A percentile compares a stretch with the other conserved stretches of the same genome.
Conservation (phyloP, 2,113 vertebrate genomes). For the Symphodus melops region DNA sequence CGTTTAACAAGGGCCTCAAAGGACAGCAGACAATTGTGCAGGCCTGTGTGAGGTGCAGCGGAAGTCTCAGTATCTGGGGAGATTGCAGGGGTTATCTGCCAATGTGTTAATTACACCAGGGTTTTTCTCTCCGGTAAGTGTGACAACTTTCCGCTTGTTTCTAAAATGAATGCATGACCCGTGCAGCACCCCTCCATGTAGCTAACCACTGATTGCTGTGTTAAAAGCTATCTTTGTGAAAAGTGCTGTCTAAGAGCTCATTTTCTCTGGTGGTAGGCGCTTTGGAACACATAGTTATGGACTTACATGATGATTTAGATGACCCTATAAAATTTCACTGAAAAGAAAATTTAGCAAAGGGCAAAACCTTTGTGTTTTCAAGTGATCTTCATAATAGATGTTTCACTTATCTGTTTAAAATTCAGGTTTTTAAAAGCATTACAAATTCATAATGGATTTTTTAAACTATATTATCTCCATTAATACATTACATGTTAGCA, state of each 20-base stretch:
- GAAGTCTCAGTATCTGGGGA: constrained; percentile 65
- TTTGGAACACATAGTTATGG: constrained; percentile 58
- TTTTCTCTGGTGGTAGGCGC: constrained; percentile 41
- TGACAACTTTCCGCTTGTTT: constrained; percentile 67
- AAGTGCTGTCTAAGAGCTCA: constrained; percentile 70
- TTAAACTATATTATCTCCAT: constrained; percentile 22
- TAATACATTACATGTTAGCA: constrained; percentile 9
- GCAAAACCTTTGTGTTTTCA: constrained; percentile 47
- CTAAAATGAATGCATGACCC: constrained; percentile 76
- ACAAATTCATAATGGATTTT: constrained; percentile 15
- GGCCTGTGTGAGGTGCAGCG: constrained; percentile 58
- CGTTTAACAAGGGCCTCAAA: constrained; percentile 80
- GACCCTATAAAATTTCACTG: constrained; percentile 51
- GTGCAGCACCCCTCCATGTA: constrained; percentile 39
- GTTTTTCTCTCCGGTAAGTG: constrained; percentile 63
- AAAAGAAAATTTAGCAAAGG: constrained; percentile 50
- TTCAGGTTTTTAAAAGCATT: constrained; percentile 45
- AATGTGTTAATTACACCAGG: constrained; percentile 73
- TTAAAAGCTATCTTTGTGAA: constrained; percentile 71
- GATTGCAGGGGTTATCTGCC: constrained; percentile 78
- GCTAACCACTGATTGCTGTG: constrained; percentile 67
- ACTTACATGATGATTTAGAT: constrained; percentile 56
- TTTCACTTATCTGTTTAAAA: constrained; percentile 40
- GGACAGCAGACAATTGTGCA: constrained; percentile 66
- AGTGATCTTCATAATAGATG: constrained; percentile 49